Base-by-base conservation (phyloP, 2,888 invertebrate genomes). In the Eledone cirrhosa region DNA sequence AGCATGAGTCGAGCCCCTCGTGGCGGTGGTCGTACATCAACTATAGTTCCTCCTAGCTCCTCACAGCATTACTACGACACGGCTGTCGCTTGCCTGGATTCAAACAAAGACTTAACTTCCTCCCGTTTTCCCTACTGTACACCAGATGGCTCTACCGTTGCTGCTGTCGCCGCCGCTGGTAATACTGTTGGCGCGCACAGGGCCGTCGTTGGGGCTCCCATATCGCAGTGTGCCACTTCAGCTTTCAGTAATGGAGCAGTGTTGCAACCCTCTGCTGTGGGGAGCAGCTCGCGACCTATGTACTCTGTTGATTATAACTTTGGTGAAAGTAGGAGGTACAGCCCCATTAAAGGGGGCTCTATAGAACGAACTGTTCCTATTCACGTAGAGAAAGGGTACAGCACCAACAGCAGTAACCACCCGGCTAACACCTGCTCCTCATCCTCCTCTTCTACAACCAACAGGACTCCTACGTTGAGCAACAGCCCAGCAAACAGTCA, bases 351-450 rank as follows among this genome's bases (percentile, higher is more conserved):
- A 24, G 48, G 76, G 22, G 47, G 48, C 48, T n/a, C 48, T 76
- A 48, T 76, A 14, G 76, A 76, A 27, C 76, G 76, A 14, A 76
- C 48, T 27, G 76, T 76, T 29, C 76, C 76, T 29, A 76, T 76
- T 22, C 76, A 76, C 14, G 24, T 76, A 24, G 41, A 48, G 76
- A 76, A 76, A 41, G 31, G 33, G 3, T 41, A 33, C 67, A 11
- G 33, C 29, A 29, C n/a, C 11, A 33, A 22, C 67, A 31, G 31
- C 67, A 27, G 67, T 14, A 67, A 22, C 41, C 72, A 72, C 14
- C 27, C 14, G 41, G 33, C 72, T 13, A 72, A 13, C 41, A 72
- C 72, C n/a, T 22, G 19, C 19, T 67, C 67, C 33, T 29, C 33
- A 29, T 67, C 67, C 0, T n/a, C n/a, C n/a, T n/a, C 41, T 11